Base-by-base conservation (phyloP, 2,888 invertebrate species). In the Argyresthia albistria region DNA sequence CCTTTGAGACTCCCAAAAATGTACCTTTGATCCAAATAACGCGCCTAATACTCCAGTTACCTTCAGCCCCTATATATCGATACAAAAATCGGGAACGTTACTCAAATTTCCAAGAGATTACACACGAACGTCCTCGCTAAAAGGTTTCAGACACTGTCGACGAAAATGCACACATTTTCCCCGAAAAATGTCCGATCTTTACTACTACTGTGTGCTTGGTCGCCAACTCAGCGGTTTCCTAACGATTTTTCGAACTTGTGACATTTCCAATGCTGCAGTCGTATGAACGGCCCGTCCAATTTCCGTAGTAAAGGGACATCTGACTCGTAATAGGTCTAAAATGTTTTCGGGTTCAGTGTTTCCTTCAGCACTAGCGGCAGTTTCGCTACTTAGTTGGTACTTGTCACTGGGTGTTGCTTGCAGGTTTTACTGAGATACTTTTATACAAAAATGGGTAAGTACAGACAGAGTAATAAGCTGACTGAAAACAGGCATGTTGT, bases 51-150 rank as follows among this genome's bases (percentile, higher is more conserved):
- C 56, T 65, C 60, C 57, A 59, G 62, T 59, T 57, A 58, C 62
- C 59, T 60, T 45, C 45, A 4, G 39, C 39, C 39, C 39, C 39
- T 9, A 39, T 39, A 39, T 9, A 59, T 62, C 55, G 62, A 61
- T 60, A 59, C 62, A 64, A 62, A 68, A 68, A 70, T 67, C 61
- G 60, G 59, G 58, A 62, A 59, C 62, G 43, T 36, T 42, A 39
- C 42, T 55, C 16, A 51, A 56, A 51, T 55, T 55, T 56, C 56
- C 57, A 57, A 47, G 35, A 57, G 57, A 54, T 56, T 54, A 51
- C 51, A 14, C 51, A 51, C 46, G 50, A 36, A 12, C 42, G 51
- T 43, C 45, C 46, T 50, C 39, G 54, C 58, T 65, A 60, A 67
- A 60, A 66, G 64, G 59, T 58, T 56, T 51, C 55, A 58, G 56